A percentile compares a stretch with the other conserved stretches of the same genome.
phyloP scores from a whole-genome alignment of 2,797 vertebrate genomes.

The Cuniculus paca region DNA sequence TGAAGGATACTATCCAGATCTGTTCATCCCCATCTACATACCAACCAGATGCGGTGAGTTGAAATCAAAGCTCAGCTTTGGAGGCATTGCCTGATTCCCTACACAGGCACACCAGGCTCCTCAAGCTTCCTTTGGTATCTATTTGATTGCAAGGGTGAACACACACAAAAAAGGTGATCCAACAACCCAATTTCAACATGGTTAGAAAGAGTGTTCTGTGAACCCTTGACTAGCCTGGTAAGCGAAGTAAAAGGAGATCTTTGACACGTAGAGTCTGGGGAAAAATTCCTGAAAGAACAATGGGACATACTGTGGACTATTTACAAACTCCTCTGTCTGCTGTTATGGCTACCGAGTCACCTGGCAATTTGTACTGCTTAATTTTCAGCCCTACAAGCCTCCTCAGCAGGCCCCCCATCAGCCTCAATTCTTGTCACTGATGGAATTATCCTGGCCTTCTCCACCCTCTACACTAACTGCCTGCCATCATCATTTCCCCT shows the following conservation, averaged over 20 bases:
- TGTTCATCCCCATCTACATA: not conserved
- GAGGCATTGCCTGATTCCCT: not conserved
- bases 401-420: not conserved
- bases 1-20: not conserved
- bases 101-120: too few relatives aligned
- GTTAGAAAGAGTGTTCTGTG: not conserved
- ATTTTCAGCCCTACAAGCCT: not conserved
- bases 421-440: conserved; percentile 78
- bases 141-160: not conserved
- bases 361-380: conserved; percentile 60
- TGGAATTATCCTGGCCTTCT: conserved; percentile 69
- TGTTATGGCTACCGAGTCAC: conserved; percentile 55
- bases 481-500: conserved; percentile 82
- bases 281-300: conserved; percentile 50
- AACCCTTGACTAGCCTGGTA: not conserved
- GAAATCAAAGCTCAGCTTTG: not conserved
- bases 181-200: not conserved
- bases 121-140: not conserved
- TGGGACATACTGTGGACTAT: conserved; percentile 18
- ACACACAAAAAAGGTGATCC: not conserved
- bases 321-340: conserved; percentile 37
- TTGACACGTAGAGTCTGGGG: not conserved
- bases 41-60: not conserved
- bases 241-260: not conserved
- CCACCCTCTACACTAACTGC: conserved; percentile 48